Conservation (phyloP, 2,113 vertebrate genomes). For the Stictonetta naevosa region DNA sequence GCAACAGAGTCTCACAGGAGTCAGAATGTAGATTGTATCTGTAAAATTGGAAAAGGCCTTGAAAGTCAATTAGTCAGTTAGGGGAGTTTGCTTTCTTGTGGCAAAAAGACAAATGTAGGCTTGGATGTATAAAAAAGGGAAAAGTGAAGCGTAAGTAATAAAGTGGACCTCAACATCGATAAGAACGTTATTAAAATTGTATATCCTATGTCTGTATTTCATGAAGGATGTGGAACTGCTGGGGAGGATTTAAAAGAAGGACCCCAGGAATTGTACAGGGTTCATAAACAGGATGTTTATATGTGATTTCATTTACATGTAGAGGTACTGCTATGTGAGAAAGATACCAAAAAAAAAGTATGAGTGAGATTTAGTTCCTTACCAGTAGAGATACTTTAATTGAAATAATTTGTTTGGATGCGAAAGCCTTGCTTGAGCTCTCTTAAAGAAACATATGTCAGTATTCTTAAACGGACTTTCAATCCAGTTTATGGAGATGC, state of each 20-base stretch:
- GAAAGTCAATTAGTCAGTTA: neutral
- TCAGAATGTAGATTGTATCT: neutral
- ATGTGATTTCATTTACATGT: accelerated
- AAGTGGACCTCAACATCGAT: neutral
- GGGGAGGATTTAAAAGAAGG: neutral
- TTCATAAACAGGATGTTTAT: too few relatives aligned
- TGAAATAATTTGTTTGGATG: neutral
- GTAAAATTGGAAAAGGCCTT: neutral
- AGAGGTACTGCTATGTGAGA: neutral
- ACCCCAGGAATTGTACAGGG: neutral
- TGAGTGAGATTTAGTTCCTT: neutral
- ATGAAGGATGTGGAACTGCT: neutral
- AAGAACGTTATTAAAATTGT: neutral
- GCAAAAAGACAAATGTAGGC: neutral
- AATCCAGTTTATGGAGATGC: neutral
- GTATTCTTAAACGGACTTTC: neutral
- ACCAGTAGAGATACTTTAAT: neutral
- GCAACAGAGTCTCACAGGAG: neutral
- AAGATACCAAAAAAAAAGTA: neutral
- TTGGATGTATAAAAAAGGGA: neutral
- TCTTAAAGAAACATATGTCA: neutral
- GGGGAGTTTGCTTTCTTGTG: neutral
- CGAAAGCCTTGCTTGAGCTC: neutral
- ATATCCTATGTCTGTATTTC: neutral
- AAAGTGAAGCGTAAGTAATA: neutral